phyloP scores from a whole-genome alignment of 2,888 invertebrate species.

The Rhingia campestris region DNA sequence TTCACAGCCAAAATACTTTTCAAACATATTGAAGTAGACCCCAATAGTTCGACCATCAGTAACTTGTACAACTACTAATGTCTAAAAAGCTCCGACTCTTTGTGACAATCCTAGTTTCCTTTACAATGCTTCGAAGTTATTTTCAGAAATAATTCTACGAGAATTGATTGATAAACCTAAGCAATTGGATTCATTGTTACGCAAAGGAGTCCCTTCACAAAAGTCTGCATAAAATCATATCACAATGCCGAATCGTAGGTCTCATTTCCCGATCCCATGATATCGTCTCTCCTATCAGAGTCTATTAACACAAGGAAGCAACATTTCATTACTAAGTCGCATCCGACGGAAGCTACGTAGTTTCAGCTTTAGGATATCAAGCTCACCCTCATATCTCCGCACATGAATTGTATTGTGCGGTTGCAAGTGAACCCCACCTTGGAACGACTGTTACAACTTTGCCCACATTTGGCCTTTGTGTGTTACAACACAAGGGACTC shows the following conservation, averaged over 20 bases:
- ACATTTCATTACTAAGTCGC: constrained; percentile 74
- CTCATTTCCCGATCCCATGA: constrained; percentile 66
- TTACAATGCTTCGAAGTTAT: background rate
- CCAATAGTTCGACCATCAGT: too few species aligned
- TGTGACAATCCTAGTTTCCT: too few species aligned
- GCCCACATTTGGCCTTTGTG: constrained; percentile 62
- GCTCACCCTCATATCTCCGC: constrained; percentile 36
- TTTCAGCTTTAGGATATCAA: constrained; percentile 66
- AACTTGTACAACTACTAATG: too few species aligned
- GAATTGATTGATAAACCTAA: constrained; percentile 48
- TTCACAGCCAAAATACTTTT: too few species aligned
- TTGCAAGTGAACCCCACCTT: constrained; percentile 43
- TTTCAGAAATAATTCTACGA: background rate
- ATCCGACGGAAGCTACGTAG: constrained; percentile 68
- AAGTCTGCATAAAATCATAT: constrained; percentile 45
- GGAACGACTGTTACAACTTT: constrained; percentile 59
- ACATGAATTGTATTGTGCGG: constrained; percentile 53
- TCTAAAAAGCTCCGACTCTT: too few species aligned
- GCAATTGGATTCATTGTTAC: constrained; percentile 23
- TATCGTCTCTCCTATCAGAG: constrained; percentile 40
- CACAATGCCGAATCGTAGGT: constrained; percentile 43
- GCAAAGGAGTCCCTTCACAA: background rate
- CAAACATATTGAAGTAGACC: too few species aligned
- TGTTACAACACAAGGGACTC: constrained; percentile 60
- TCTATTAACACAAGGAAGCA: constrained; percentile 73